Percentiles rank a stretch among this genome's conserved stretches.
These are phyloP conservation scores for Pterostichus madidus DNA, from an alignment of 2,888 invertebrate genomes.

Conservation along the genomic window DNA sequence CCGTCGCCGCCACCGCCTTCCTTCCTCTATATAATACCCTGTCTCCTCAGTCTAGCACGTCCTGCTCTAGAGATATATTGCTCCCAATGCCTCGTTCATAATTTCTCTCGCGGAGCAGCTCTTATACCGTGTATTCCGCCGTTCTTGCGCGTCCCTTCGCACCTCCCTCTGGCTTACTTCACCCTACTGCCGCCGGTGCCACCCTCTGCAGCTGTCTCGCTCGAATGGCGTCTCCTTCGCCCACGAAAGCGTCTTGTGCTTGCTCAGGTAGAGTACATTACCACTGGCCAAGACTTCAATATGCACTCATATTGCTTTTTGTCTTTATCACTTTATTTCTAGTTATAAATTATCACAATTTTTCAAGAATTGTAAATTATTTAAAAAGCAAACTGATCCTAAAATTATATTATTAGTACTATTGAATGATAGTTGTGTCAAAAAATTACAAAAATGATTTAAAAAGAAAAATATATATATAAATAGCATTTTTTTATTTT, in stretches of 20 bases:
- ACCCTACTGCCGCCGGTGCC: background rate
- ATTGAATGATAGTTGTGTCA: no score
- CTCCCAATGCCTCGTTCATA: conserved; percentile 79
- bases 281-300: background rate
- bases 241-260: background rate
- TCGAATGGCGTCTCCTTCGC: background rate
- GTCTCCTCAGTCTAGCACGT: conserved; percentile 78
- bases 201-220: background rate
- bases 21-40: conserved; percentile 76
- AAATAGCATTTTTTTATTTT: no score
- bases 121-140: conserved; percentile 62
- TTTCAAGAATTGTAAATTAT: no score
- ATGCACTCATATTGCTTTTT: no score
- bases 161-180: conserved; percentile 21
- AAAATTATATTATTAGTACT: no score
- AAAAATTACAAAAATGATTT: no score
- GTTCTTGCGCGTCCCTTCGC: conserved; percentile 50
- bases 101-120: conserved; percentile 74
- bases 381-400: no score
- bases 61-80: conserved; percentile 76
- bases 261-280: background rate
- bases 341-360: no score
- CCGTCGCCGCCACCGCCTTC: conserved; percentile 71
- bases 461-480: no score
- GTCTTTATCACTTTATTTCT: no score